Base-by-base conservation (phyloP, 2,888 invertebrate species). In the Sceliomorpha sp. region DNA sequence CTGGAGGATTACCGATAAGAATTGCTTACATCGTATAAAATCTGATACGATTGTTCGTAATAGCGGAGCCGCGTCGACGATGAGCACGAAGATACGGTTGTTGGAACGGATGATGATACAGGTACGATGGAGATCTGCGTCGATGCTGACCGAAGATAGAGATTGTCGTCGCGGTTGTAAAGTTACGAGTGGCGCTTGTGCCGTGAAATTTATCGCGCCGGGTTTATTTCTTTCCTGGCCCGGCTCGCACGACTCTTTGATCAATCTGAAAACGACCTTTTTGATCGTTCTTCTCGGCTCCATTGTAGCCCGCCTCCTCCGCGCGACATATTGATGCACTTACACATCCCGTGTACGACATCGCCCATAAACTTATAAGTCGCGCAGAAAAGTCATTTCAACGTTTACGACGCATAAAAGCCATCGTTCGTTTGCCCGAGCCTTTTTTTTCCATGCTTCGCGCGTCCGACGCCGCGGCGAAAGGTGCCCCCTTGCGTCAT, bases 291-390 rank as follows among this genome's bases (percentile, higher is more conserved):
- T 13, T 31, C 12, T n/a, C 27, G 40, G 24, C 31, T 62, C 27
- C 47, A 40, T 48, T 48, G 55, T 36, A 10, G 55, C 36, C 29
- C 13, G 50, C 39, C 37, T 36, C 58, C 32, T 51, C 12, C 44
- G 24, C 3, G 14, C 50, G 45, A 63, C 58, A 58, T 62, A 62
- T 69, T 58, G 69, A 69, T 58, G 69, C 42, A 59, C 48, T 48
- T 53, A 34, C 39, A 45, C 53, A 15, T 26, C 40, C 27, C 42
- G 15, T 53, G 39, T 44, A 50, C 59, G 70, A 64, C 70, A 59
- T 48, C 64, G 59, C 70, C 60, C 70, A 56, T 63, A 70, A 70
- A 70, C 48, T 48, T 59, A 51, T 53, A 58, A 62, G 62, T 59
- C 51, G 17, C n/a, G 51, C 56, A 42, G 53, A 63, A 69, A 47